Evolutionary conservation across 2,888 invertebrate species (phyloP).

Genomic region (Protodeltote pygarga): DNA sequence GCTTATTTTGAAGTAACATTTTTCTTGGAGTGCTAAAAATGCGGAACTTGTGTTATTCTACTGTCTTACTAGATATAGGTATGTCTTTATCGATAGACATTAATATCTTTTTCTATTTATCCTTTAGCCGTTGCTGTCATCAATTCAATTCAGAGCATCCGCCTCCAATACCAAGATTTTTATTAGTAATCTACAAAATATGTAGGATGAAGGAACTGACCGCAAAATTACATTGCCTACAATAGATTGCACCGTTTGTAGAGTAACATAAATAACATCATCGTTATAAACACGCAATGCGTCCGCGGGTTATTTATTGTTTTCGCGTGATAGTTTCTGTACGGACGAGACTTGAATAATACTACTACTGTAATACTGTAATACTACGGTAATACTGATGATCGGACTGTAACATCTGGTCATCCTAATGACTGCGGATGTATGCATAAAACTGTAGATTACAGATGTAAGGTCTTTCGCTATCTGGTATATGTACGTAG

Average conservation of each 20-base stretch:
- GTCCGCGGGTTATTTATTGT: constrained; percentile 32
- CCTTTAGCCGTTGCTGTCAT: too few relatives aligned
- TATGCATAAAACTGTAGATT: background rate
- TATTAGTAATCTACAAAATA: too few relatives aligned
- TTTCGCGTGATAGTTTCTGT: constrained; percentile 38
- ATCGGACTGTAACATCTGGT: constrained; percentile 33
- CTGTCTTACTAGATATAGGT: too few relatives aligned
- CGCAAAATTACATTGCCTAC: constrained; percentile 30
- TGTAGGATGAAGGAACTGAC: constrained; percentile 40
- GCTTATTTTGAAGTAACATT: too few relatives aligned
- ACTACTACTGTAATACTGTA: too few relatives aligned
- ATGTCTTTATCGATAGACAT: too few relatives aligned
- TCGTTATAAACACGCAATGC: constrained; percentile 38
- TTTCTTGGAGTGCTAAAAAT: too few relatives aligned
- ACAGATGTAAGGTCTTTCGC: background rate
- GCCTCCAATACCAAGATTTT: too few relatives aligned
- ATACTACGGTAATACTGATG: constrained; percentile 34
- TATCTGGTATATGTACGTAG: background rate
- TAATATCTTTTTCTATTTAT: too few relatives aligned
- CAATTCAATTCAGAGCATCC: too few relatives aligned
- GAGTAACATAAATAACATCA: constrained; percentile 34
- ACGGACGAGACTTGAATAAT: constrained; percentile 21
- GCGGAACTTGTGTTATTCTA: too few relatives aligned
- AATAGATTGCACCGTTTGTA: constrained; percentile 27
- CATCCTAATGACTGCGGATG: constrained; percentile 29